Evolutionary conservation across 1,140 invertebrate genomes (phyloP).

Genomic region (Anoplolepis gracilipes): DNA sequence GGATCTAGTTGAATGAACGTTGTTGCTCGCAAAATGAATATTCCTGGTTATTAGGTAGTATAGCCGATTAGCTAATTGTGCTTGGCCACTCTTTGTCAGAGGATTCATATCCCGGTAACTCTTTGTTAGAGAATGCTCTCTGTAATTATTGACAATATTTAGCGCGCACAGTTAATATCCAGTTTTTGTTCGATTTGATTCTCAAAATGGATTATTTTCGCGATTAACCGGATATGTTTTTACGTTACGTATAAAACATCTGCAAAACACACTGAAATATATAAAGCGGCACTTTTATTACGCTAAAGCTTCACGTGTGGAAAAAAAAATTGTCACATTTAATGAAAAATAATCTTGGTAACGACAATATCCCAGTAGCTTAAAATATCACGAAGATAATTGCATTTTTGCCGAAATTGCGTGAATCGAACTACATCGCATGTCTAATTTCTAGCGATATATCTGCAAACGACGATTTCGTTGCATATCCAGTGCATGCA

Average conservation of each 20-base stretch:
- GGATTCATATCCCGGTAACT: not conserved
- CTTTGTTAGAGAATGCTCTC: slow-evolving; percentile 33
- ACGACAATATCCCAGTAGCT: not conserved
- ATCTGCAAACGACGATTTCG: slow-evolving; percentile 3
- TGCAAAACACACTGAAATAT: not conserved
- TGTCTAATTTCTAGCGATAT: not conserved
- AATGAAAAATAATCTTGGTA: slow-evolving; percentile 3
- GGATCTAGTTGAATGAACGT: slow-evolving; percentile 20
- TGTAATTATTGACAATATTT: slow-evolving; percentile 51
- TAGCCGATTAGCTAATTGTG: slow-evolving; percentile 53
- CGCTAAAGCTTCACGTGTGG: not conserved
- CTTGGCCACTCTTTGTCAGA: slow-evolving; percentile 44
- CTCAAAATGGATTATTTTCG: not conserved
- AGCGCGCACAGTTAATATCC: slow-evolving; percentile 23
- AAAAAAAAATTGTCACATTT: not conserved
- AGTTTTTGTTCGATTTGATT: not conserved
- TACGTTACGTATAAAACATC: not conserved
- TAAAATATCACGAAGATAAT: not conserved
- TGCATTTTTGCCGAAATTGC: not conserved
- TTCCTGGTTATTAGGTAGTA: slow-evolving; percentile 43
- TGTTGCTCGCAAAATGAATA: slow-evolving; percentile 47
- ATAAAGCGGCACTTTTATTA: not conserved
- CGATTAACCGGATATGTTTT: not conserved
- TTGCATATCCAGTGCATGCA: not conserved
- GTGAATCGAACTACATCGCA: not conserved